Conservation (phyloP, 2,113 vertebrate genomes). For the rabbit (Oryctolagus cuniculus) region DNA sequence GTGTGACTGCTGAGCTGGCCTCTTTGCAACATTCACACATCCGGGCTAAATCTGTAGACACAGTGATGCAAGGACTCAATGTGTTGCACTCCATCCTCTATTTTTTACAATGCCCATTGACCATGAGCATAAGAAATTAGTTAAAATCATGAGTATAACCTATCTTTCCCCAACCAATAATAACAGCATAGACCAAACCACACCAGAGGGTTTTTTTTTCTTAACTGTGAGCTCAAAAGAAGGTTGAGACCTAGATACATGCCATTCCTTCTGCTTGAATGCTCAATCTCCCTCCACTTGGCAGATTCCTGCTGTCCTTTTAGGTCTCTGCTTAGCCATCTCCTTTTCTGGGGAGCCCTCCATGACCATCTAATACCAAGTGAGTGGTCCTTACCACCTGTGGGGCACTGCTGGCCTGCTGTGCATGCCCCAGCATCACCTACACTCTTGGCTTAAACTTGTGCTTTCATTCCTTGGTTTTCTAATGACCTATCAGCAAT, state of each 20-base stretch:
- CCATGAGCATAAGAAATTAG: not conserved
- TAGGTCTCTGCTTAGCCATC: not conserved
- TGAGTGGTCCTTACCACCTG: not conserved
- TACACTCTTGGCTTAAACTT: not conserved
- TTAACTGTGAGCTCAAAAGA: not conserved
- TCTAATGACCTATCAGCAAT: too few species aligned
- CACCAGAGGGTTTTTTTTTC: not conserved
- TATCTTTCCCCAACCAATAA: not conserved
- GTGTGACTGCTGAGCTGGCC: not conserved
- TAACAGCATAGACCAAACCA: not conserved
- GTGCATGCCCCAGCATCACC: not conserved
- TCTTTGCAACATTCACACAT: not conserved
- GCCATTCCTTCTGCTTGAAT: not conserved
- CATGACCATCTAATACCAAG: not conserved
- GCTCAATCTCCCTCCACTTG: not conserved
- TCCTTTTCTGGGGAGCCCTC: not conserved
- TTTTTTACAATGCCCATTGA: not conserved
- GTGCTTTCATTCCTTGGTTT: not conserved
- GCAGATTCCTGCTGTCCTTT: not conserved
- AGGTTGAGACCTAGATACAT: not conserved
- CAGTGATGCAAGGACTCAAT: not conserved
- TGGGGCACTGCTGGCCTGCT: not conserved
- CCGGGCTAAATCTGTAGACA: not conserved
- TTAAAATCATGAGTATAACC: not conserved
- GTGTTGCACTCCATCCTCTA: not conserved